Evolutionary conservation across 92 coral and sea anemone species (phyloP), one percentile per base, ranked within the genome.

Genomic region (Phenganax stokvisi): DNA sequence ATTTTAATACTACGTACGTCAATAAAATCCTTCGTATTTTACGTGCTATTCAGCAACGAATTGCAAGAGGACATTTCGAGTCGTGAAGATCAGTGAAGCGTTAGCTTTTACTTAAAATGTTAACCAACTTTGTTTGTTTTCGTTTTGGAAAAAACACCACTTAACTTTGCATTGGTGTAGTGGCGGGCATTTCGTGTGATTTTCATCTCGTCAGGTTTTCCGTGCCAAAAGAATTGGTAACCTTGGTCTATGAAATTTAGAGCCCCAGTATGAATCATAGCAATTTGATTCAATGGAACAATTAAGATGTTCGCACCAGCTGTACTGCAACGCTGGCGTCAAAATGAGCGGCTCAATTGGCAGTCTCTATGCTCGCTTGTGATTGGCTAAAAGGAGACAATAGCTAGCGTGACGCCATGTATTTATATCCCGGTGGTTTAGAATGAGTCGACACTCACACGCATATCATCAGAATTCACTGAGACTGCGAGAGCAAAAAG

Each of bases 341-440:
- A 53, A 73, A 56, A 53, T 73, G 51, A 27, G 62, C 62, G 51
- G 77, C 58, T 59, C 62, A 57, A 57, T 57, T 76, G 80, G 83
- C 83, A 53, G 31, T 28, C 74, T 13, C 12, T 52, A 54, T 47
- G 27, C 70, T 79, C 83, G 74, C 55, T 25, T 11, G 47, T 62
- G 62, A 79, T 79, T 79, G 83, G 83, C 47, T 37, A 61, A 51
- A 25, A 31, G 13, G 8, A 44, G 57, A 79, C 83, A 79, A 79
- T 62, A 61, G 74, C 69, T 79, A 52, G 83, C 83, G 74, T 79
- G 83, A 63, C 27, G 74, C 53, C 83, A 31, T 60, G 73, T 79
- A 79, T 79, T 79, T 79, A 79, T 79, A 79, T 72, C 81, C 9
- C 74, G 7, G 83, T 65, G 57, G 67, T 62, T 54, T 29, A 30